A percentile compares a stretch with the other conserved stretches of the same genome.
Conservation (phyloP, 2,888 invertebrate genomes). For the Euzophera pinguis region DNA sequence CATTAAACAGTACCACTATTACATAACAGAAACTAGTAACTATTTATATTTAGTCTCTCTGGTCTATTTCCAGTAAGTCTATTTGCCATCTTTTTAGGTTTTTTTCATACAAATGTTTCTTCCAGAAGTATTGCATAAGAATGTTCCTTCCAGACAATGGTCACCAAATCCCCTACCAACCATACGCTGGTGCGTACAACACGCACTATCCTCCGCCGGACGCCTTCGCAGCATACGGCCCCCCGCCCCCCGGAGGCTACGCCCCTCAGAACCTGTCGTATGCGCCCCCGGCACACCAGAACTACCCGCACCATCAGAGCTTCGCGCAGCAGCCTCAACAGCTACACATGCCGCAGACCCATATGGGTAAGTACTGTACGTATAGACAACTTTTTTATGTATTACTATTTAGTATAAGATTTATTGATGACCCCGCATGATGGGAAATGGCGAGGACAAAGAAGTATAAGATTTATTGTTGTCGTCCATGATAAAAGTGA, state of each 20-base stretch:
- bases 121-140: no score
- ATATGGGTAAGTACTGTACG: conserved; percentile 58
- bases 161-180: conserved; percentile 75
- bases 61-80: no score
- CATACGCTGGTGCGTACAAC: conserved; percentile 73
- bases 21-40: no score
- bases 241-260: conserved; percentile 70
- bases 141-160: conserved; percentile 62
- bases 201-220: conserved; percentile 76
- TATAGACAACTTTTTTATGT: conserved; percentile 19
- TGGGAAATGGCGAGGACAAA: no score
- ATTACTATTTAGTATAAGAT: conserved; percentile 12
- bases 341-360: conserved; percentile 69
- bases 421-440: no score
- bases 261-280: conserved; percentile 73
- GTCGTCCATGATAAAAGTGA: no score
- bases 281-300: conserved; percentile 75
- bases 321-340: conserved; percentile 70
- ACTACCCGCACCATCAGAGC: conserved; percentile 72
- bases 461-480: no score
- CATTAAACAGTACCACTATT: no score
- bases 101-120: no score
- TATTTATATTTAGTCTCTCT: no score
- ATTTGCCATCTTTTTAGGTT: no score
- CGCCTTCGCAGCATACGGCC: conserved; percentile 71